These are phyloP conservation scores for Nyctibius bracteatus DNA, from an alignment of 2,113 vertebrate species.

Conservation along the genomic window DNA sequence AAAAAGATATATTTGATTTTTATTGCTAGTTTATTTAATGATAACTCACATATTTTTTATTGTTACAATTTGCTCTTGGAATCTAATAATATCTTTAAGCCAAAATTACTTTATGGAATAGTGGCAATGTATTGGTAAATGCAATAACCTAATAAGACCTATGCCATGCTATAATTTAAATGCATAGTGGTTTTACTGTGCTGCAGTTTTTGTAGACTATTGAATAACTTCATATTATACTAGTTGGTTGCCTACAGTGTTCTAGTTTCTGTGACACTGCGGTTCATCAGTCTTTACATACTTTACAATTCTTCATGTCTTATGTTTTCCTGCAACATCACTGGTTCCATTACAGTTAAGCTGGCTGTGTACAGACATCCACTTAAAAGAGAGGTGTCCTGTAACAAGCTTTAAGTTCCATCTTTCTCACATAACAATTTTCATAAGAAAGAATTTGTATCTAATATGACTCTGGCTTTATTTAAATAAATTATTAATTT, in stretches of 20 bases:
- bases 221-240: not conserved
- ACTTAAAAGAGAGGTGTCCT: not conserved
- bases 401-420: not conserved
- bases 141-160: not conserved
- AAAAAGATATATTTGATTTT: not conserved
- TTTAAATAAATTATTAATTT: not conserved
- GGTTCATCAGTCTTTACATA: not conserved
- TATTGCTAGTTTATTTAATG: not conserved
- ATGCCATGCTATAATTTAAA: not conserved
- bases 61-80: not conserved
- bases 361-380: not conserved
- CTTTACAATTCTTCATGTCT: not conserved
- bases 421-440: not conserved
- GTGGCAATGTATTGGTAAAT: not conserved
- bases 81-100: not conserved
- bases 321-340: not conserved
- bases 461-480: not conserved
- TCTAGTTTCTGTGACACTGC: not conserved
- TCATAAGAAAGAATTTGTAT: not conserved
- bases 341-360: not conserved
- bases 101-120: not conserved
- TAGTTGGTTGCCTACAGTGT: not conserved
- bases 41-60: not conserved
- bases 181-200: not conserved
- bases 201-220: not conserved